Conservation (phyloP, 2,888 invertebrate genomes). For the Eilema caniola region DNA sequence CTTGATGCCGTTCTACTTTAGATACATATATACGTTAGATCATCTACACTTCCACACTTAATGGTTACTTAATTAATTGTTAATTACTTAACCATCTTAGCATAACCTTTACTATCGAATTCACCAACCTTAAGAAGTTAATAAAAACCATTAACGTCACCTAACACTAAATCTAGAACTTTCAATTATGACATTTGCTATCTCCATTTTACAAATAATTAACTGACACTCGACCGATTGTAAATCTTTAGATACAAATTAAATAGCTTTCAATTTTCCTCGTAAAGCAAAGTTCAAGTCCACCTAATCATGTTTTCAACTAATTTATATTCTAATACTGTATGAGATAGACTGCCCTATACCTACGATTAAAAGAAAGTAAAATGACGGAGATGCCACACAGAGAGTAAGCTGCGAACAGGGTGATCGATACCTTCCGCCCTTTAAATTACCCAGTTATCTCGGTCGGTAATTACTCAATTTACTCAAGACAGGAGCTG, state of each 20-base stretch:
- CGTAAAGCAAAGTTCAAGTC: not conserved
- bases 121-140: no score
- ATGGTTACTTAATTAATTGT: no score
- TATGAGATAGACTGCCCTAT: not conserved
- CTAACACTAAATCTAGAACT: no score
- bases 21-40: no score
- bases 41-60: no score
- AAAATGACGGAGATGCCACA: constrained; percentile 38
- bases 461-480: constrained; percentile 81
- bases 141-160: no score
- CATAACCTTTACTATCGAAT: no score
- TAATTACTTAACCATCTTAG: no score
- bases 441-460: constrained; percentile 75
- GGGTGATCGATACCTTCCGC: constrained; percentile 75
- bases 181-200: not conserved
- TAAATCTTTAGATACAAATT: not conserved
- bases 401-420: constrained; percentile 50
- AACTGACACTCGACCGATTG: not conserved
- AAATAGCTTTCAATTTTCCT: not conserved
- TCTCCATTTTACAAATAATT: not conserved
- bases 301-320: not conserved
- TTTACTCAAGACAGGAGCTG: constrained; percentile 74
- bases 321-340: constrained; percentile 2
- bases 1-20: no score
- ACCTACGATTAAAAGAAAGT: constrained; percentile 12